Percentiles rank a stretch among this genome's conserved stretches.
Evolutionary conservation across 1,140 invertebrate species (phyloP).

Genomic region (Drosophila prosaltans): DNA sequence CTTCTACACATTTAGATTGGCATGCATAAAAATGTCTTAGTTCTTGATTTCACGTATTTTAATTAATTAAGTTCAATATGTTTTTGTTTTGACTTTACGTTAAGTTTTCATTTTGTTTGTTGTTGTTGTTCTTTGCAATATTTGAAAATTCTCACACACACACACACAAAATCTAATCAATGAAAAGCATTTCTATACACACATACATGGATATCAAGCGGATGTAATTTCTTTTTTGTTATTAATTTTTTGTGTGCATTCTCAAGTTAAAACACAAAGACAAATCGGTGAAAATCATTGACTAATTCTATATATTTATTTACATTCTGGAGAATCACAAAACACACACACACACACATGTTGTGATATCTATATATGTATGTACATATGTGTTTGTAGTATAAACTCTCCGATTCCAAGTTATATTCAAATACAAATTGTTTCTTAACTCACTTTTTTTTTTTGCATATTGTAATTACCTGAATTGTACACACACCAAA

Average conservation of each 20-base stretch:
- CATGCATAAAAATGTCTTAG: constrained; percentile 71
- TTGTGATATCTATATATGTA: neutral
- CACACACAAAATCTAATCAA: constrained; percentile 2
- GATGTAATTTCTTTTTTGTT: neutral
- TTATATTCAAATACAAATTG: constrained; percentile 40
- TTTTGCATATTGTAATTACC: constrained; percentile 35
- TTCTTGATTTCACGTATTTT: constrained; percentile 28
- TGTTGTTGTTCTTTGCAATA: neutral
- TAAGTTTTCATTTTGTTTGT: neutral
- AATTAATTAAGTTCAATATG: constrained; percentile 35
- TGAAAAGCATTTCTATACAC: constrained; percentile 11
- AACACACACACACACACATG: neutral
- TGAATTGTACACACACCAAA: constrained; percentile 48
- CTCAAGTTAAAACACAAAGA: neutral
- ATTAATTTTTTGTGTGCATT: neutral
- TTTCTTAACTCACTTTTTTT: constrained; percentile 8
- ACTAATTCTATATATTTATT: neutral
- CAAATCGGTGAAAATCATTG: neutral
- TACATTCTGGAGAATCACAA: neutral
- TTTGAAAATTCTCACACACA: constrained; percentile 8
- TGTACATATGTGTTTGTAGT: neutral
- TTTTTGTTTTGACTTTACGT: constrained; percentile 23
- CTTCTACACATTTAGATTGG: constrained; percentile 80
- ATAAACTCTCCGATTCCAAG: neutral
- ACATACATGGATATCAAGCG: neutral